Conservation (phyloP, 2,888 invertebrate species). For the Aporophyla nigra region DNA sequence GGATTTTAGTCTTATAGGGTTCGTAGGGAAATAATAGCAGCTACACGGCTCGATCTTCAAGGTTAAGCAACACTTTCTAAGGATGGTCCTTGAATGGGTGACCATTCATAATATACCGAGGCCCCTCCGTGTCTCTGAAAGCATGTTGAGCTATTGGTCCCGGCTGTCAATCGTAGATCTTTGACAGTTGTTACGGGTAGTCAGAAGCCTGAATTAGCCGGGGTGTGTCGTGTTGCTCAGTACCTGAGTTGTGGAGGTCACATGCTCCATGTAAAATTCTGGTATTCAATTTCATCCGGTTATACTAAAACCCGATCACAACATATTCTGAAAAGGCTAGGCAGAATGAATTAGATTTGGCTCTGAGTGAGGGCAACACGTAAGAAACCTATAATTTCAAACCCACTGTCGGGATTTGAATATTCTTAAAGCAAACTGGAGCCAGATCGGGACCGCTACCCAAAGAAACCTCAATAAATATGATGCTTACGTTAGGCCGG, state of each 20-base stretch:
- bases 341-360: not conserved
- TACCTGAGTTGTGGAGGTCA: not conserved
- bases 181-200: not conserved
- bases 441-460: not conserved
- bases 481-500: constrained; percentile 40
- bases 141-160: too few species aligned
- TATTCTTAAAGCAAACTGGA: constrained; percentile 8
- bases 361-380: not conserved
- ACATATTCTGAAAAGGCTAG: not conserved
- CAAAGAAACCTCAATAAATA: constrained; percentile 34
- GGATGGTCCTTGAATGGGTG: not conserved
- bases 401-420: not conserved
- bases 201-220: not conserved
- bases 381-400: not conserved
- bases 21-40: not conserved
- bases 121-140: not conserved
- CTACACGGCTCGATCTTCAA: not conserved
- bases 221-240: not conserved
- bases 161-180: not conserved
- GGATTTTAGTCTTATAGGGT: not conserved
- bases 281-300: not conserved
- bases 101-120: not conserved
- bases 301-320: not conserved
- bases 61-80: not conserved
- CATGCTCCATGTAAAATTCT: not conserved